A percentile compares a stretch with the other conserved stretches of the same genome.
Conservation (phyloP, 2,797 vertebrate genomes). For the Pteronotus mesoamericanus region DNA sequence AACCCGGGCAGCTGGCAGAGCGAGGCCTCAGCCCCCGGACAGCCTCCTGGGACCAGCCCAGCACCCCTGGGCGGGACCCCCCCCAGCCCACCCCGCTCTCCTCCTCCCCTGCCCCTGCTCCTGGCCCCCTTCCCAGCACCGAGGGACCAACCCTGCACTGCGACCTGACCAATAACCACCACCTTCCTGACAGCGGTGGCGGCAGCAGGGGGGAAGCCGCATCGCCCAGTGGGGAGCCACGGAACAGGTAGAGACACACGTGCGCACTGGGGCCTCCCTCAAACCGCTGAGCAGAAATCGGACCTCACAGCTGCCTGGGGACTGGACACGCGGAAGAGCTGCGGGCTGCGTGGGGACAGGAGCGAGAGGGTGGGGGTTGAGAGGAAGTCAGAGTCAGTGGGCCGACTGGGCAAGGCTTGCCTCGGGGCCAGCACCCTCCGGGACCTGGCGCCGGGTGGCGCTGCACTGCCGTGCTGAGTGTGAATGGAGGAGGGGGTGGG, state of each 20-base stretch:
- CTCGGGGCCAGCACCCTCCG: not conserved
- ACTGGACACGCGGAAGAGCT: constrained; percentile 47
- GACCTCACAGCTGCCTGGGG: constrained; percentile 83
- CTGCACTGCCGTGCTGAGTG: not conserved
- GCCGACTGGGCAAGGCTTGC: not conserved
- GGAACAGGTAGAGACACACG: constrained; percentile 83
- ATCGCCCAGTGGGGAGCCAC: constrained; percentile 77
- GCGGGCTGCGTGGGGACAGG: not conserved
- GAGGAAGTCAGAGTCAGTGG: not conserved
- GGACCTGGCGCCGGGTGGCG: constrained; percentile 12
- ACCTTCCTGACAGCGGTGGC: constrained; percentile 78
- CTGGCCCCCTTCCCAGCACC: constrained; percentile 73
- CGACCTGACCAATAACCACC: constrained; percentile 80
- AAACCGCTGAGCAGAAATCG: constrained; percentile 81
- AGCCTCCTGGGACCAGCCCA: constrained; percentile 78
- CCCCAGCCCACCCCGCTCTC: constrained; percentile 63
- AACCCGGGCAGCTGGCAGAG: constrained; percentile 78
- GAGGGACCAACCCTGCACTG: constrained; percentile 82
- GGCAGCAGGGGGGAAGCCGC: constrained; percentile 56
- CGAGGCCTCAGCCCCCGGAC: constrained; percentile 77
- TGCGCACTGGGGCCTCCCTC: constrained; percentile 78
- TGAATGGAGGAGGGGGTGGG: constrained; percentile 21
- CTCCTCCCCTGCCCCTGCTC: constrained; percentile 49
- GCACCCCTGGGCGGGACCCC: constrained; percentile 65
- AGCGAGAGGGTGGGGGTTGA: not conserved